phyloP scores from a whole-genome alignment of 2,888 invertebrate species.

The Drosophila rubida region DNA sequence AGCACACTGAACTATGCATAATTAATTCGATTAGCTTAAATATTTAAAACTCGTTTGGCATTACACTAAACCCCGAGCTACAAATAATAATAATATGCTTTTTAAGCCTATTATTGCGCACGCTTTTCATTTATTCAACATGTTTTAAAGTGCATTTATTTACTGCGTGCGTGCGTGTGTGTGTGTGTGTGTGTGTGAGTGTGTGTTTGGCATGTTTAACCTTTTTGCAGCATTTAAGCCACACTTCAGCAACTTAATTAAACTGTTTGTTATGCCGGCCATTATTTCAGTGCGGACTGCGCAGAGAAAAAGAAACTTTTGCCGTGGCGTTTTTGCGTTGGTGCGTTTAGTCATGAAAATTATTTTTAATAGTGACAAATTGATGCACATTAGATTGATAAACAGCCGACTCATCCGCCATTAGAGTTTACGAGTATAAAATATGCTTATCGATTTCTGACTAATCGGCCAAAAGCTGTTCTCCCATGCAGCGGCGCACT shows the following conservation, averaged over 20 bases:
- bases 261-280: slow-evolving; percentile 19
- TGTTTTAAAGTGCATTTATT: slow-evolving; percentile 8
- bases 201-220: slow-evolving; percentile 1
- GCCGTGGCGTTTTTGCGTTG: neutral
- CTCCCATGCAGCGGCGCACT: slow-evolving; percentile 9
- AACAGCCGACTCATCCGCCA: slow-evolving; percentile 31
- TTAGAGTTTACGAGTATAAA: slow-evolving; percentile 38
- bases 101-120: neutral
- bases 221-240: slow-evolving; percentile 8
- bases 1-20: neutral
- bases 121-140: slow-evolving; percentile 4
- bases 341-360: slow-evolving; percentile 32
- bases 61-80: neutral
- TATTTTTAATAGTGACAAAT: slow-evolving; percentile 57
- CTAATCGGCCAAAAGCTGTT: slow-evolving; percentile 41
- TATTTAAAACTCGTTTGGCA: neutral
- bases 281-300: slow-evolving; percentile 31
- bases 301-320: neutral
- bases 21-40: neutral
- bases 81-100: neutral
- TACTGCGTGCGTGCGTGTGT: neutral
- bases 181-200: no score
- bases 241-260: slow-evolving; percentile 17
- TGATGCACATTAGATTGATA: slow-evolving; percentile 51
- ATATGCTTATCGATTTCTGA: slow-evolving; percentile 53